Evolutionary conservation across 2,797 vertebrate species (phyloP), one percentile per base, ranked within the genome.

Genomic region (Onychomys torridus): DNA sequence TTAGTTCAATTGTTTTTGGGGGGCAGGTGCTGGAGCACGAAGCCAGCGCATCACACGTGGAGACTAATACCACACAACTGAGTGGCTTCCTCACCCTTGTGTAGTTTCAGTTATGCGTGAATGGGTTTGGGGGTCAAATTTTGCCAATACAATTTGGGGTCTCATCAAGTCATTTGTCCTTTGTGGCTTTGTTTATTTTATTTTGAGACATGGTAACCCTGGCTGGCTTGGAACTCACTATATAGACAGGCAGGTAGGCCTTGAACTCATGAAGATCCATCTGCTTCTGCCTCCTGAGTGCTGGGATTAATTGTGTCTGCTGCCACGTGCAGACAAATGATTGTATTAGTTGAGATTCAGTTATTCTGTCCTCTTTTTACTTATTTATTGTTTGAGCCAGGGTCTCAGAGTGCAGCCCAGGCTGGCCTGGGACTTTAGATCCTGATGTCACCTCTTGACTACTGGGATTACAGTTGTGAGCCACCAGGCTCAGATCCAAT

Each of bases 71-170:
- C 57, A 1, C 13, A 13, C 43, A 10, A 14, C 52, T 59, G 52
- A 17, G 13, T 3, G 29, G 14, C 10, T 40, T 37, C 12, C 23
- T 23, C 55, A 57, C 4, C 57, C 57, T 5, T 65, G 7, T 69
- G 23, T 43, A 71, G 63, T 82, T 77, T 93, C 82, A 59, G 21
- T 82, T 73, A 52, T 29, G 49, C 11, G 32, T 21, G 29, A 49
- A 12, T 81, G 37, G 69, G 23, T n/a, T 86, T 77, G 77, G 43
- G 84, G 75, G 89, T 90, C 49, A 93, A 19, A 9, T 92, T 93
- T 71, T 95, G 29, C 29, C 55, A n/a, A 0, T 65, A 71, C n/a
- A 27, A 13, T 25, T 40, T 73, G 61, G 65, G 69, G 63, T 57
- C 49, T 85, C 49, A 67, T 79, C 71, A 95, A 17, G 65, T 84